phyloP scores from a whole-genome alignment of 2,113 vertebrate genomes.

The Chamaetylas fuelleborni region DNA sequence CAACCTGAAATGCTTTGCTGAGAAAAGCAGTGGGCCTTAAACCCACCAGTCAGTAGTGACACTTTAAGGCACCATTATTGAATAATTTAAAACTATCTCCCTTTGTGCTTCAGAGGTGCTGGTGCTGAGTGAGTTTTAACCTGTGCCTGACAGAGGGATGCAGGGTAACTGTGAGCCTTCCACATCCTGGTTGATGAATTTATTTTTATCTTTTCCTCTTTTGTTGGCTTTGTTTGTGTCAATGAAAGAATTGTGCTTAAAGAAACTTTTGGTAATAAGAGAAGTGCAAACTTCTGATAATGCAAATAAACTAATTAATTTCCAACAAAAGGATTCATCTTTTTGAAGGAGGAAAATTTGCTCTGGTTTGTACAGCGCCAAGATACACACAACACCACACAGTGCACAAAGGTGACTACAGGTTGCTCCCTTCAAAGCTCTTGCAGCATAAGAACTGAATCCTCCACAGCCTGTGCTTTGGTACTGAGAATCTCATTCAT shows the following conservation, averaged over 20 bases:
- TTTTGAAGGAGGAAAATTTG: neutral
- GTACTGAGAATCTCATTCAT: rapidly evolving
- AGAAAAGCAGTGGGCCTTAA: neutral
- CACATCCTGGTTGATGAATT: neutral
- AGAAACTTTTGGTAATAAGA: neutral
- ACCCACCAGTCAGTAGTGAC: neutral
- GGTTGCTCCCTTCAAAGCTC: neutral
- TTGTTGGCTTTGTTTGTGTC: neutral
- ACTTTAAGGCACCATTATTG: neutral
- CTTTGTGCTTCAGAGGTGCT: neutral
- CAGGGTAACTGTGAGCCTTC: neutral
- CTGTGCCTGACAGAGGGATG: neutral
- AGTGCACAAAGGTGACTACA: neutral
- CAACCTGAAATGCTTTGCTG: neutral
- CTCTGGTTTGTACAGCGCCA: neutral
- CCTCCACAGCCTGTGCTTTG: neutral
- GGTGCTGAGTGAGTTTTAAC: neutral
- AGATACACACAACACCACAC: neutral
- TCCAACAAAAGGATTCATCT: neutral
- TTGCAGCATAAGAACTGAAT: neutral
- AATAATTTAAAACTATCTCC: neutral
- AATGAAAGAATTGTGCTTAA: neutral
- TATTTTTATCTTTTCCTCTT: neutral
- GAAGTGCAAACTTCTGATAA: neutral
- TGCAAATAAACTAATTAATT: neutral